Percentiles rank a stretch among this genome's conserved stretches.
Evolutionary conservation across 2,113 vertebrate species (phyloP).

Genomic region (Sus scrofa): T2T-Sscrofa CM000817.6:71468001-71468500

Average conservation of each 20-base stretch:
- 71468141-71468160: slow-evolving; percentile 71
- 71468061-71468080: slow-evolving; percentile 80
- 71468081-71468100: slow-evolving; percentile 90
- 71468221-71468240: background rate
- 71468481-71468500: background rate
- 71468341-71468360: background rate
- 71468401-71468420: background rate
- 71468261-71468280: background rate
- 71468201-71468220: background rate
- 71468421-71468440: background rate
- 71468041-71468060: slow-evolving; percentile 85
- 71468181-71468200: background rate
- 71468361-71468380: background rate
- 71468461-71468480: background rate
- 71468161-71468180: background rate
- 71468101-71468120: slow-evolving; percentile 84
- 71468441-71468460: background rate
- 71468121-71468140: background rate
- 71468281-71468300: too few relatives aligned
- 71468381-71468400: too few relatives aligned
- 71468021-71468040: slow-evolving; percentile 89
- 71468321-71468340: background rate
- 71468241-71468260: background rate
- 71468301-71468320: background rate
- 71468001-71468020: slow-evolving; percentile 91